Evolutionary conservation across 2,888 invertebrate genomes (phyloP), one percentile per base, ranked within the genome.

Genomic region (Stenotaenia linearis): DNA sequence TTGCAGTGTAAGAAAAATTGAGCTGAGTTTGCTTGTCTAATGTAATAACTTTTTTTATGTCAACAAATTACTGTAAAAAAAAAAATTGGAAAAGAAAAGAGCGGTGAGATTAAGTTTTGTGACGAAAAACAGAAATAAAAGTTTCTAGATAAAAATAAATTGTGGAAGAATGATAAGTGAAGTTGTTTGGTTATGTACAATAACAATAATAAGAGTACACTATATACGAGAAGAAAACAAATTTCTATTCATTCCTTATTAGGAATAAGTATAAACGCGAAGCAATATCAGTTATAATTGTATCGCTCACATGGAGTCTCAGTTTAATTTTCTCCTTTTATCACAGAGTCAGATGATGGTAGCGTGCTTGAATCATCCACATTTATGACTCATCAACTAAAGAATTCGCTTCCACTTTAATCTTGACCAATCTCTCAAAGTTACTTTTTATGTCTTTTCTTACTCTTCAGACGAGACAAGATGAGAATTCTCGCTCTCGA

Each of bases 391-490:
- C 61, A 61, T 61, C 61, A 61, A 61, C 25, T 61, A 61, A 61
- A 61, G 61, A 61, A 61, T 61, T 61, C 61, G 61, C 61, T 61
- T 25, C 61, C 61, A 61, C 61, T 61, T 61, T 61, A 61, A 61
- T 61, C 61, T 61, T 61, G 61, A 61, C 61, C 61, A 61, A 61
- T 61, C 61, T 61, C 61, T 61, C 61, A 61, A 61, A 61, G 61
- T 61, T 61, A 61, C 61, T 61, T 61, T 61, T 61, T 61, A 61
- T 61, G 61, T 61, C 61, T 61, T 61, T 61, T 61, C 61, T 61
- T 61, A 61, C 61, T 61, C 61, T 61, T 61, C 61, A 61, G 61
- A 5, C 61, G 61, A 61, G 61, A 61, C 61, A 61, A 61, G 61
- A 61, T 61, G 61, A 61, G 61, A 61, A 61, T 61, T 61, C 23